A percentile compares a stretch with the other conserved stretches of the same genome.
Evolutionary conservation across 2,113 vertebrate genomes (phyloP).

Genomic region (Perca flavescens): DNA sequence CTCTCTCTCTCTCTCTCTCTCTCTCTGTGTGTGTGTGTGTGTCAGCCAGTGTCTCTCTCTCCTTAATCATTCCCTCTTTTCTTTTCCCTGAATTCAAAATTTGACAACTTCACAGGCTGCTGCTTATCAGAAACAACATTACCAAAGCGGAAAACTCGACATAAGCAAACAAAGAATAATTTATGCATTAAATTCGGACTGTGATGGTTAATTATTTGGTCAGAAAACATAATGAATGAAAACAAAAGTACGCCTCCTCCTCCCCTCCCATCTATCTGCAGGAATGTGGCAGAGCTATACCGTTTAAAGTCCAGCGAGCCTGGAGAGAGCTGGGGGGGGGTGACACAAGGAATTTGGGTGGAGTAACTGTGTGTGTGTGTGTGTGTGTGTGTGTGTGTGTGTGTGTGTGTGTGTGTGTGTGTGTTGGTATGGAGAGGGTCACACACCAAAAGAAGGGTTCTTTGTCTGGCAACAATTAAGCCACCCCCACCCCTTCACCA

Average conservation of each 20-base stretch:
- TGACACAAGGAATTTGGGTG: conserved; percentile 68
- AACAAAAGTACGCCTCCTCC: neutral
- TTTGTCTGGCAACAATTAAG: conserved; percentile 67
- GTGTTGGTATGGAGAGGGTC: conserved; percentile 44
- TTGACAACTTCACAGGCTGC: neutral
- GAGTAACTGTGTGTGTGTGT: conserved; percentile 32
- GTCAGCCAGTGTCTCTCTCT: neutral
- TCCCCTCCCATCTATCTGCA: neutral
- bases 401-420: conserved; percentile 10
- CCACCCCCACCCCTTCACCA: neutral
- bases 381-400: conserved; percentile 24
- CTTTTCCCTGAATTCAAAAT: neutral
- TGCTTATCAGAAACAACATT: neutral
- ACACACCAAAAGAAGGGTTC: conserved; percentile 57
- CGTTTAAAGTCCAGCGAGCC: conserved; percentile 61
- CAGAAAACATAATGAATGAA: conserved; percentile 6
- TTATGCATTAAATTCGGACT: neutral
- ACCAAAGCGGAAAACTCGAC: neutral
- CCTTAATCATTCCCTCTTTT: neutral
- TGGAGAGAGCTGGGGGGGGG: conserved; percentile 20
- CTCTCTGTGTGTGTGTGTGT: neutral
- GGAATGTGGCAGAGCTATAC: conserved; percentile 64
- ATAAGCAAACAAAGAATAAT: neutral
- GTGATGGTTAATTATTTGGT: neutral
- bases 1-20: neutral